Base-by-base conservation (phyloP, 2,888 invertebrate species). In the Lycaena phlaeas region DNA sequence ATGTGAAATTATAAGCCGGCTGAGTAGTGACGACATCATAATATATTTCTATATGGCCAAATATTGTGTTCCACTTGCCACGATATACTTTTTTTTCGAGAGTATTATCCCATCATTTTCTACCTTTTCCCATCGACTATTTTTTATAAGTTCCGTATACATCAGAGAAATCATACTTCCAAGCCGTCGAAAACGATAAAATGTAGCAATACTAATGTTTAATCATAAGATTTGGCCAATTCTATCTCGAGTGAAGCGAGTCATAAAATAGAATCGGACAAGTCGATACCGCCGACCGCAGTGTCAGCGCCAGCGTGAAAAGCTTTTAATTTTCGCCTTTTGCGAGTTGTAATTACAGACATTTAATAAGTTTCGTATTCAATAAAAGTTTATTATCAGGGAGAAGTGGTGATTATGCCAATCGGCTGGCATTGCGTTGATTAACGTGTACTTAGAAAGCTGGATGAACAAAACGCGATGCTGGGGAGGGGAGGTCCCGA, bases 251-350 rank as follows among this genome's bases (percentile, higher is more conserved):
- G 12, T 11, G 34, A 22, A 22, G 11, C 22, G 34, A 34, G 34
- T 4, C 18, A 18, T 34, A 22, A 34, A 34, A 34, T 22, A 4
- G 34, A 34, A 12, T 34, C 22, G 34, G 34, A 39, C 39, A 22
- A 25, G 14, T 39, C 36, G 37, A 42, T 42, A 34, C 36, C 38
- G 39, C 15, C 42, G 56, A 55, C 61, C 59, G 46, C 61, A 53
- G n/a, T n/a, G n/a, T n/a, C n/a, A n/a, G n/a, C 49, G 47, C 43
- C 56, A 54, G 49, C 38, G 50, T 52, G 52, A 52, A 55, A 63
- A 57, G 54, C 59, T 61, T 58, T 60, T 55, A 57, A 63, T 60
- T 56, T 50, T 54, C 51, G 47, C 42, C 48, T 48, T 51, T 49
- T 42, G 18, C 42, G 28, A 42, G 28, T 27, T 39, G 41, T 47